Conservation (phyloP, 2,888 invertebrate genomes). For the Aricia artaxerxes region DNA sequence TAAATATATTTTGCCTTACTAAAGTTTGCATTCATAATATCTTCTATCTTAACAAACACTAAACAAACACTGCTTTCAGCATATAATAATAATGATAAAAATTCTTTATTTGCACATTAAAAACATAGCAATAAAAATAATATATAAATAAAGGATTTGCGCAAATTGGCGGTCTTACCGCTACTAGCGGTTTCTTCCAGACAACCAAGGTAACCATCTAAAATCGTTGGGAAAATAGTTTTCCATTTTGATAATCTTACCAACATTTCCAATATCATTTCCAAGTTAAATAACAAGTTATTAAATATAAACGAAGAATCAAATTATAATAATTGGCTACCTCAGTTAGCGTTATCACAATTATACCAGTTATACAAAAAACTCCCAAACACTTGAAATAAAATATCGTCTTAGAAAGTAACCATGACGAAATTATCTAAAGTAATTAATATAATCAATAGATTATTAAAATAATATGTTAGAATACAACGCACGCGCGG, state of each 20-base stretch:
- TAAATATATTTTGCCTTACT: not conserved
- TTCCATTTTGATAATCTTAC: not conserved
- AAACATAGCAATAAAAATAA: too few species aligned
- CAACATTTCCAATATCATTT: not conserved
- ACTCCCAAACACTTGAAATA: not conserved
- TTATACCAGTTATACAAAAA: not conserved
- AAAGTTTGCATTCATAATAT: too few species aligned
- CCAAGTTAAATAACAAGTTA: not conserved
- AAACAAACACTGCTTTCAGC: too few species aligned
- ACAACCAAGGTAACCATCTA: too few species aligned
- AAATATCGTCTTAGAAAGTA: not conserved
- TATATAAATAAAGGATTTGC: too few species aligned
- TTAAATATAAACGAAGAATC: not conserved
- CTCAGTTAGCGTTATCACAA: not conserved
- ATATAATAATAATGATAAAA: too few species aligned
- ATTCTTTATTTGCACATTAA: too few species aligned
- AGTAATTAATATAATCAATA: conserved; percentile 19
- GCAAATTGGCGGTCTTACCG: too few species aligned
- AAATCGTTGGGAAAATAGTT: too few species aligned
- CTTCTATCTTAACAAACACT: too few species aligned
- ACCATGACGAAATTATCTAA: conserved; percentile 4
- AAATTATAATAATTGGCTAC: conserved; percentile 15
- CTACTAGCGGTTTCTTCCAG: too few species aligned
- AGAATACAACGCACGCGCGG: not conserved
- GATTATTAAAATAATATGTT: conserved; percentile 17